Base-by-base conservation (phyloP, 2,797 vertebrate species). In the Dicrostonyx torquatus region DNA sequence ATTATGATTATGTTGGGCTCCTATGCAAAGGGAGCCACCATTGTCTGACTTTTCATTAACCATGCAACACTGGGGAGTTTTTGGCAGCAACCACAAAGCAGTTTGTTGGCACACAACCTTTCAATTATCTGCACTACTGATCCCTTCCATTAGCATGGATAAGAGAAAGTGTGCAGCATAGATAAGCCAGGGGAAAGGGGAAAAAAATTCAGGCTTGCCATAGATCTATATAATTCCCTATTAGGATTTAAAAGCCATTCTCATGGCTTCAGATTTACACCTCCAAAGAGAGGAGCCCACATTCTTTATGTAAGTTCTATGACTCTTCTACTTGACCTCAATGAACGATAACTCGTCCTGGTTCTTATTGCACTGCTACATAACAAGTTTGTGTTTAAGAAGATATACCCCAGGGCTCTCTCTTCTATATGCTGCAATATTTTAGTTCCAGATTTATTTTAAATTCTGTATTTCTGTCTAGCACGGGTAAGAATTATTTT, bases 111-210 rank as follows among this genome's bases (percentile, higher is more conserved):
- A 95, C 87, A 95, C 83, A 94, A 95, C 93, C 91, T 96, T 97
- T 97, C 97, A 96, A 97, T 96, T 96, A 96, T 97, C 97, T 94
- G 94, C 96, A 95, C 93, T 96, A 93, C 94, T 95, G 96, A 95
- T 94, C 95, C 95, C 86, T 64, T 95, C 95, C 91, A 95, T 95
- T 94, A 97, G 93, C 87, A 79, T 87, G 94, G 91, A 89, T 95
- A 96, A 96, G 95, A 89, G 87, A 95, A 96, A 95, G 93, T 97
- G 94, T 80, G 82, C 50, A 40, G 90, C 87, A 84, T 10, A 96
- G 96, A 97, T 97, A 96, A 96, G 93, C 87, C 89, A 73, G 75
- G 34, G 91, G 76, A 37, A n/a, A 70, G 55, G 29, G 0, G 34
- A 40, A 58, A 43, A 93, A 50, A 58, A 58, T 22, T 6, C 79